Evolutionary conservation across 2,113 vertebrate species (phyloP), one percentile per base, ranked within the genome.

Genomic region (Boleophthalmus pectinirostris): DNA sequence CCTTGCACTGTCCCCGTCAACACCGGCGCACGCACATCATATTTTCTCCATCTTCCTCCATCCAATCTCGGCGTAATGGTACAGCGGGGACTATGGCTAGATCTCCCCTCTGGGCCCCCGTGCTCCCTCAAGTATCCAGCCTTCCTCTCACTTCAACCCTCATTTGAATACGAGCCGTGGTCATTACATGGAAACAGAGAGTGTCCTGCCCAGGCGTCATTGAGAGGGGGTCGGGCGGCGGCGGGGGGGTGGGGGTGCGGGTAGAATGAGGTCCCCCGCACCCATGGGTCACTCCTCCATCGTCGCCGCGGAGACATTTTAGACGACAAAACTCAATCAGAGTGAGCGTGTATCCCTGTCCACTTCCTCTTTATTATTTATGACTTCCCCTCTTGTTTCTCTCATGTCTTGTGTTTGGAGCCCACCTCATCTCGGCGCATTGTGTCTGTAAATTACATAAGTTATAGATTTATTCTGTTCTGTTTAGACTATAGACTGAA

Each of bases 391-490:
- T 85, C 85, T 92, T 84, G 88, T 64, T 64, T 73, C 77, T 90
- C 85, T 83, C 76, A 84, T 88, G 83, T 87, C 87, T 87, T 89
- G 87, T 85, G 85, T 69, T 82, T 71, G 46, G n/a, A 72, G 16
- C 75, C 78, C 82, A 82, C 79, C 89, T 87, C 58, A 3, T 38
- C 12, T 66, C 87, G 78, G 61, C 75, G 80, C 72, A 88, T 86
- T 76, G 85, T 91, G 91, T 92, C 85, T 85, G 87, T 94, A 92
- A 93, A 92, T 94, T 92, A 93, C 93, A 93, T 80, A 87, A 83
- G 83, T 86, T 86, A 81, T 88, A 81, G 88, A 90, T 83, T 87
- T 88, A 87, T 88, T 89, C 85, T 29, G 2, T 29, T 29, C 29
- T 2, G 29, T 29, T 29, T 29, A 29, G 29, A 29, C 29, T 29